Evolutionary conservation across 2,888 invertebrate genomes (phyloP).

Genomic region (Dicycla oo): DNA sequence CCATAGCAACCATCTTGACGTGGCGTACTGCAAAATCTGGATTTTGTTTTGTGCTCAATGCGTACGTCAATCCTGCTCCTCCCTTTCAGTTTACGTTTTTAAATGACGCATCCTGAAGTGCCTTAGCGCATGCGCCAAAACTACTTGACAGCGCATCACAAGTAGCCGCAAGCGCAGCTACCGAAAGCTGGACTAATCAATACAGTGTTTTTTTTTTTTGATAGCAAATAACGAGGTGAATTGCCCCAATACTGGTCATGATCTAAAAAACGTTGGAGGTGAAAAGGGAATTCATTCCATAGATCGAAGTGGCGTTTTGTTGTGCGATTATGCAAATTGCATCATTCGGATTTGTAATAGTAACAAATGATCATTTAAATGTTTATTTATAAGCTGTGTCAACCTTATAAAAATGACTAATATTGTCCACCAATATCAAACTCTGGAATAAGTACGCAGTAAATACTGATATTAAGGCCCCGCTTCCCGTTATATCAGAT

Average conservation of each 20-base stretch:
- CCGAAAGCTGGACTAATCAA: neutral
- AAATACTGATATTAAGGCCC: conserved; percentile 14
- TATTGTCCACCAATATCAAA: neutral
- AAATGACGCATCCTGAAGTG: conserved; percentile 6
- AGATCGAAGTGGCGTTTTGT: neutral
- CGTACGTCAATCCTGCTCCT: neutral
- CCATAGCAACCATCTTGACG: neutral
- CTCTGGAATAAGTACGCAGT: conserved; percentile 14
- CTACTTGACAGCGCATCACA: neutral
- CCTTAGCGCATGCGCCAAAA: neutral
- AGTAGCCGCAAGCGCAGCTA: neutral
- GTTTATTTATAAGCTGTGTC: neutral
- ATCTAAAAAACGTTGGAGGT: neutral
- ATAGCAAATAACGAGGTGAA: neutral
- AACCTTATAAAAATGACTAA: conserved; percentile 24
- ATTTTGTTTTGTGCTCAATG: neutral
- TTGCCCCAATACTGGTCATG: neutral
- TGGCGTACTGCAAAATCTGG: neutral
- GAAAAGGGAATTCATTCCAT: neutral
- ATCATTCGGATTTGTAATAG: neutral
- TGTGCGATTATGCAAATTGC: neutral
- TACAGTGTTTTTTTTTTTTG: neutral
- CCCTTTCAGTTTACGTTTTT: neutral
- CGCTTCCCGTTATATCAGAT: conserved; percentile 37
- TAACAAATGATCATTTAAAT: neutral